Evolutionary conservation across 2,888 invertebrate species (phyloP), one percentile per base, ranked within the genome.

Genomic region (Trichopria drosophilae): DNA sequence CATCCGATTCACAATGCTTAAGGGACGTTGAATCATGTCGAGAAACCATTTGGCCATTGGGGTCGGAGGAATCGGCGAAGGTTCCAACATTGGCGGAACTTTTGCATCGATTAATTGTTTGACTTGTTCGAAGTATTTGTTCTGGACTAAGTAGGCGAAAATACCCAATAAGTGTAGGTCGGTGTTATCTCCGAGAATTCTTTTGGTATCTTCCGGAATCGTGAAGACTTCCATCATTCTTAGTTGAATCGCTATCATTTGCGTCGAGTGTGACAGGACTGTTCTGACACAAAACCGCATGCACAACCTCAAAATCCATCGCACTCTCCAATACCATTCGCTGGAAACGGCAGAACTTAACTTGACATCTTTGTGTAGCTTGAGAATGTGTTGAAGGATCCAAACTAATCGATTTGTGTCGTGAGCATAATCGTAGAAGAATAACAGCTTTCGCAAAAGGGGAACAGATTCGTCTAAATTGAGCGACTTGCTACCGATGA

Each of bases 191-290:
- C 24, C 47, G 9, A 62, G 40, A 6, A 76, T 50, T 26, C 72
- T 44, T 68, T 69, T 61, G 69, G 77, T 42, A 71, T 73, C 40
- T 69, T 76, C 56, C 74, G 76, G 41, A 76, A 78, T 53, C 7
- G 88, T 86, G 65, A 88, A 90, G 19, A 87, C 83, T 71, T 91
- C 90, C 65, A 93, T 76, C 78, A 88, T 86, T 63, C 90, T 81
- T 53, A 93, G 77, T 4, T 90, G 87, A 43, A 90, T 83, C 16
- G 88, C 86, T 55, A 87, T 78, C 3, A 84, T 80, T 51, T 81
- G 77, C 71, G 62, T 48, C 7, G 62, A 61, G 12, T 68, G 64
- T 6, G 50, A 37, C 3, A 56, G 57, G 18, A 65, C 57, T 10
- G 58, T 59, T 23, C 67, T 77, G 41, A 78, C 77, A 75, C 79